Conservation (phyloP, 1,140 invertebrate species). For the Chironomus striatipennis region DNA sequence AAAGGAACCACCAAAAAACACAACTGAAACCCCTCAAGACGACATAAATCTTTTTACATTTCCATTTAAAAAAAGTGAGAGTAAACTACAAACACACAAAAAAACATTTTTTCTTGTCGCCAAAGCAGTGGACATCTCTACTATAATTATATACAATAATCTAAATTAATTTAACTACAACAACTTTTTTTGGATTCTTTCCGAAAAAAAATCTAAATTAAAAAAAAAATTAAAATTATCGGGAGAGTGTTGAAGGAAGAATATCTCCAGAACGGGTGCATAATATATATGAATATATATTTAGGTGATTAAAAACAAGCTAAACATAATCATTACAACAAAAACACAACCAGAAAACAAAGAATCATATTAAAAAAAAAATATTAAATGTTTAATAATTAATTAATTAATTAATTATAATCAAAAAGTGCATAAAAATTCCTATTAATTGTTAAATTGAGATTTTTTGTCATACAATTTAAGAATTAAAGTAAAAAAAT, state of each 20-base stretch:
- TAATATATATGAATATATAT: background rate
- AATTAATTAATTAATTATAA: slow-evolving; percentile 14
- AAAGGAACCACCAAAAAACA: slow-evolving; percentile 3
- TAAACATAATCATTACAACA: slow-evolving; percentile 21
- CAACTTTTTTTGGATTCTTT: background rate
- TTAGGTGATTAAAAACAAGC: slow-evolving; percentile 12
- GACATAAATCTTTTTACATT: slow-evolving; percentile 9
- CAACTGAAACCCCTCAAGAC: slow-evolving; percentile 11
- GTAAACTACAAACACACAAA: background rate
- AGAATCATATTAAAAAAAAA: background rate
- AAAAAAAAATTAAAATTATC: background rate
- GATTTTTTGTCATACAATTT: slow-evolving; percentile 16
- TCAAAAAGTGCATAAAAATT: slow-evolving; percentile 23
- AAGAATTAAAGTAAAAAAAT: slow-evolving; percentile 1
- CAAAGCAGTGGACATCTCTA: slow-evolving; percentile 6
- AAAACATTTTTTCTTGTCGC: background rate
- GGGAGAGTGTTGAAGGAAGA: background rate
- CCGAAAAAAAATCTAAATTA: background rate
- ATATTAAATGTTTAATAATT: slow-evolving; percentile 15
- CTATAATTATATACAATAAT: background rate
- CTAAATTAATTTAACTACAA: slow-evolving; percentile 6
- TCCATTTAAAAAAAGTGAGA: background rate
- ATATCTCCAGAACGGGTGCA: slow-evolving; percentile 18
- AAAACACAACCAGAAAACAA: slow-evolving; percentile 8
- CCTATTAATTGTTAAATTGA: slow-evolving; percentile 23